These are phyloP conservation scores for Pyrocephalus nanus DNA, from an alignment of 2,797 vertebrate genomes.

Conservation along the genomic window DNA sequence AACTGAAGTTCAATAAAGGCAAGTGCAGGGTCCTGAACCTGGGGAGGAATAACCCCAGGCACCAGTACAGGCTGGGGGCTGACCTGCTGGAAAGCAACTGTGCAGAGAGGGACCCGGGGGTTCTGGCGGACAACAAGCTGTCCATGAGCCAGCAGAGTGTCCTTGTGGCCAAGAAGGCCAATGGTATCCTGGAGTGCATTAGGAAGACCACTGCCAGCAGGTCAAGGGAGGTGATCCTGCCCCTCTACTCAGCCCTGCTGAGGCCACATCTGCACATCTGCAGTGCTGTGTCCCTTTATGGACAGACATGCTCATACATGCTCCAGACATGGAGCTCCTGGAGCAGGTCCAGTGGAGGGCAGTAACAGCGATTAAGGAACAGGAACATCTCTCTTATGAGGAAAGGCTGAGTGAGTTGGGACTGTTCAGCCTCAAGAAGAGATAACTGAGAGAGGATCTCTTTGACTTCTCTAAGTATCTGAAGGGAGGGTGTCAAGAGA, in stretches of 20 bases:
- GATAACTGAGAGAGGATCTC: neutral
- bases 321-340: no score
- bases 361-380: neutral
- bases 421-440: neutral
- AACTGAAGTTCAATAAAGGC: neutral
- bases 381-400: neutral
- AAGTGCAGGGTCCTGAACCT: neutral
- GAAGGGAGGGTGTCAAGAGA: neutral
- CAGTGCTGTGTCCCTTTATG: neutral
- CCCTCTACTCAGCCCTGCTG: neutral
- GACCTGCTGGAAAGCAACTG: neutral
- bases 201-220: neutral
- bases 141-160: neutral
- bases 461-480: neutral
- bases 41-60: neutral
- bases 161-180: neutral
- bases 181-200: neutral
- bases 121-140: neutral
- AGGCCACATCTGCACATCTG: neutral
- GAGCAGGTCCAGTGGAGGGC: rapidly evolving
- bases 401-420: neutral
- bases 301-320: neutral
- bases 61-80: neutral
- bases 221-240: neutral
- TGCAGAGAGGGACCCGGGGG: neutral